Base-by-base conservation (phyloP, 2,888 invertebrate genomes). In the Ormyrus nitidulus region DNA sequence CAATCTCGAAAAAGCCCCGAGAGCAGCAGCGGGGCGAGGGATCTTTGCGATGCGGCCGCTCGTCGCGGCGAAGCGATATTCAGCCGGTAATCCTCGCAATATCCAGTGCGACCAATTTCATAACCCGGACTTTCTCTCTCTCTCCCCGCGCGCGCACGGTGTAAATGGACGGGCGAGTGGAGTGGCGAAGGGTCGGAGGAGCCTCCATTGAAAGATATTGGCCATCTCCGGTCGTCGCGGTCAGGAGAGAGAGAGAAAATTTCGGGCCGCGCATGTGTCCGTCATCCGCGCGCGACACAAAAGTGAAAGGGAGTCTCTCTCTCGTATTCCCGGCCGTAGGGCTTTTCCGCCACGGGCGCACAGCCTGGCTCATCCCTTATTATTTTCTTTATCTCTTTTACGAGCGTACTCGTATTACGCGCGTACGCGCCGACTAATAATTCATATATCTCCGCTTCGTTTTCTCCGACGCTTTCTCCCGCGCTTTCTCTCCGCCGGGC, bases 91-190 rank as follows among this genome's bases (percentile, higher is more conserved):
- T 79, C 54, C 68, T 59, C 34, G 76, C 64, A 65, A 76, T 73
- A 78, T 73, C 66, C 61, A 66, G 61, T 59, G 76, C 71, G 61
- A 72, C 59, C 76, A 80, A 80, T 80, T 80, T 80, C 80, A 80
- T 71, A 76, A 70, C 71, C 64, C 49, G 13, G 13, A 11, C 19
- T 34, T 51, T 61, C 53, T 66, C 66, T 66, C 68, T 34, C 34
- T 61, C 75, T 34, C 6, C n/a, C 34, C 53, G 51, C 66, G 51
- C 68, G 6, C 11, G 13, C 34, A 0, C 13, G 59, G 48, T 59
- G 51, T 51, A 74, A 54, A 61, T 51, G 53, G 10, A 13, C 10
- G 49, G 51, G 0, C 51, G 11, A 51, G 13, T 13, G 19, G 58
- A 48, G 34, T 34, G 34, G 34, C 34, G 34, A 34, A 34, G 13